These are phyloP conservation scores for Tineola bisselliella DNA, from an alignment of 2,888 invertebrate genomes.

Conservation along the genomic window DNA sequence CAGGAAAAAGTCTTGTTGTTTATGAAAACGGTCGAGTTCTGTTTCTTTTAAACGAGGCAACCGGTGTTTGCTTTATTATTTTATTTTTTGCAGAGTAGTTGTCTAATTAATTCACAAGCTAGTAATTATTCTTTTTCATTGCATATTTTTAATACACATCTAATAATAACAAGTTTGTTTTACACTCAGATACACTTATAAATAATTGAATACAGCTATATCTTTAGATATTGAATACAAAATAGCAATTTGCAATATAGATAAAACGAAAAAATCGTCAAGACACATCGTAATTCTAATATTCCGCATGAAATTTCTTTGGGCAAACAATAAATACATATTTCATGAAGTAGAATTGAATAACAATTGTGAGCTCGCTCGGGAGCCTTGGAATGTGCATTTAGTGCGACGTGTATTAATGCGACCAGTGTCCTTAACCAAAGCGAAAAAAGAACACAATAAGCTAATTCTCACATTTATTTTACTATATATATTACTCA, in stretches of 20 bases:
- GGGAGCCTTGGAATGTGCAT: constrained; percentile 12
- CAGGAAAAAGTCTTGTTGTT: constrained; percentile 23
- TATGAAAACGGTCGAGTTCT: constrained; percentile 28
- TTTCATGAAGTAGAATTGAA: constrained; percentile 56
- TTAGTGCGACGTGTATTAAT: constrained; percentile 7
- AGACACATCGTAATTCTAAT: constrained; percentile 19
- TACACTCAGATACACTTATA: too few relatives aligned
- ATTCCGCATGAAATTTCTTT: constrained; percentile 29
- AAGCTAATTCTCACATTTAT: too few relatives aligned
- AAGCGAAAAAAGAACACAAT: too few relatives aligned
- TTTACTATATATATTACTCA: too few relatives aligned
- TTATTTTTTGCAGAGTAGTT: background rate
- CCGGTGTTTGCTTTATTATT: background rate
- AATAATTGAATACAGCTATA: background rate
- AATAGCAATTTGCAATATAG: background rate
- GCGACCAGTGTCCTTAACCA: background rate
- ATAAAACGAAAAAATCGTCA: constrained; percentile 12
- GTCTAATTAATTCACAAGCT: background rate
- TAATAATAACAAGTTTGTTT: too few relatives aligned
- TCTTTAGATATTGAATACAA: background rate
- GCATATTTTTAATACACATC: background rate
- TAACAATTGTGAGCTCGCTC: constrained; percentile 34
- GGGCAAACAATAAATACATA: constrained; percentile 38
- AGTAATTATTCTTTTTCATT: background rate
- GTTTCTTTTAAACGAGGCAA: constrained; percentile 10